These are phyloP conservation scores for Andrena bucephala DNA, from an alignment of 2,888 invertebrate species.

Conservation along the genomic window DNA sequence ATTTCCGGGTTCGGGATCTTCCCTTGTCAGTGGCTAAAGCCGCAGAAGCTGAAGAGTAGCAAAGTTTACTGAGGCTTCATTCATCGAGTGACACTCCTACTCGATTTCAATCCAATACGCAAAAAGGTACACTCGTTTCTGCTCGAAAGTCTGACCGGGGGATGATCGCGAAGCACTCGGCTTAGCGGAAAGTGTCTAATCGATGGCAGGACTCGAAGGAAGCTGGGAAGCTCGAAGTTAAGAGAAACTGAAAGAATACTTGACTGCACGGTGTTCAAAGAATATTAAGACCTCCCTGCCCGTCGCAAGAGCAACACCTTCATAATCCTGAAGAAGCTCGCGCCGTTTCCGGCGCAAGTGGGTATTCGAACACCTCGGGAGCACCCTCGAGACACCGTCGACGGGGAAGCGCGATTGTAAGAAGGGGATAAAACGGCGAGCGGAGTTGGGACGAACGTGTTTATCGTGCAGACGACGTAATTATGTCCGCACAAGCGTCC, in stretches of 20 bases:
- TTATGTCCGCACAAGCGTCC: constrained; percentile 27
- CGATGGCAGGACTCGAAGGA: too few relatives aligned
- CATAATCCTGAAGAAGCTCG: constrained; percentile 14
- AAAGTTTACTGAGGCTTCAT: too few relatives aligned
- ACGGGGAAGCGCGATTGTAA: not conserved
- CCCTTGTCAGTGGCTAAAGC: too few relatives aligned
- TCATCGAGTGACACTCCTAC: too few relatives aligned
- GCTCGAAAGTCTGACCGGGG: too few relatives aligned
- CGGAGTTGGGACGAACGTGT: constrained; percentile 21
- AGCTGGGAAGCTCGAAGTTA: too few relatives aligned
- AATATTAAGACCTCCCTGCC: not conserved
- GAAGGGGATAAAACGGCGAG: constrained; percentile 8
- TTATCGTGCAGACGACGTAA: constrained; percentile 39
- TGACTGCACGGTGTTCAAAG: not conserved
- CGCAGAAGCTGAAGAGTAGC: too few relatives aligned
- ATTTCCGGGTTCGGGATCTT: too few relatives aligned
- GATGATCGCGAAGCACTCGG: too few relatives aligned
- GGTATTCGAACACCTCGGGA: constrained; percentile 6
- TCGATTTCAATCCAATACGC: too few relatives aligned
- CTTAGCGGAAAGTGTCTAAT: too few relatives aligned
- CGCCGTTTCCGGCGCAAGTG: not conserved
- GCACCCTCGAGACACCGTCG: constrained; percentile 30
- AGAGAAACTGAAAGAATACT: not conserved
- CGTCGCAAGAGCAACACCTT: constrained; percentile 6
- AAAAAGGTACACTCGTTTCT: too few relatives aligned